These are phyloP conservation scores for Tigriopus japonicus DNA, from an alignment of 1,140 invertebrate genomes.

Conservation along the genomic window DNA sequence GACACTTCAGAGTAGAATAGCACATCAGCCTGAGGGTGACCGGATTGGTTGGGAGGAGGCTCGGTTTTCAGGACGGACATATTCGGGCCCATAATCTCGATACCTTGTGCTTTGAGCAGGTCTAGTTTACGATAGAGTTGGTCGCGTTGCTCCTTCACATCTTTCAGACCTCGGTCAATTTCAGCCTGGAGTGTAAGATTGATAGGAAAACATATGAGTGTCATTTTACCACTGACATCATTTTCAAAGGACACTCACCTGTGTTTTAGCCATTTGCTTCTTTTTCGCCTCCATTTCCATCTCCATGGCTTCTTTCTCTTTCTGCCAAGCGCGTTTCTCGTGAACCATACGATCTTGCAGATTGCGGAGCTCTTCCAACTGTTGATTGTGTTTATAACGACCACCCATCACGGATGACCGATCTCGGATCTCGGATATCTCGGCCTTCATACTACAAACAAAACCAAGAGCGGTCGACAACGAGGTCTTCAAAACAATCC, in stretches of 20 bases:
- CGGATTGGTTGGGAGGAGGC: background rate
- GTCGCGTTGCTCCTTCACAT: slow-evolving; percentile 64
- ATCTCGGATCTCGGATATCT: slow-evolving; percentile 33
- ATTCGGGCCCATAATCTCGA: slow-evolving; percentile 29
- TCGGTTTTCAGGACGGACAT: slow-evolving; percentile 18
- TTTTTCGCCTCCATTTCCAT: slow-evolving; percentile 41
- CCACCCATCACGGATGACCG: slow-evolving; percentile 22
- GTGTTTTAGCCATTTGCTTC: slow-evolving; percentile 33
- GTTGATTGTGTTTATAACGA: slow-evolving; percentile 45
- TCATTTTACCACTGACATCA: background rate
- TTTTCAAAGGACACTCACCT: slow-evolving; percentile 23
- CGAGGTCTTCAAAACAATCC: background rate
- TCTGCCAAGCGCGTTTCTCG: slow-evolving; percentile 55
- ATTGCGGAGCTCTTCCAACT: slow-evolving; percentile 48
- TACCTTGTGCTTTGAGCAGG: slow-evolving; percentile 46
- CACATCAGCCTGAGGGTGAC: slow-evolving; percentile 8
- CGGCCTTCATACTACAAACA: slow-evolving; percentile 36
- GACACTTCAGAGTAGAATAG: slow-evolving; percentile 12
- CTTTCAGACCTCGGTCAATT: slow-evolving; percentile 49
- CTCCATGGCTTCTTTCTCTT: slow-evolving; percentile 33
- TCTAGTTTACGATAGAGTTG: slow-evolving; percentile 64
- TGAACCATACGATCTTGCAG: slow-evolving; percentile 53
- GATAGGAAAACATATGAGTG: background rate
- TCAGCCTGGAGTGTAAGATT: slow-evolving; percentile 33
- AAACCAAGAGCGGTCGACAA: no score